Evolutionary conservation across 2,888 invertebrate species (phyloP), one percentile per base, ranked within the genome.

Genomic region (Spilosoma lubricipeda): DNA sequence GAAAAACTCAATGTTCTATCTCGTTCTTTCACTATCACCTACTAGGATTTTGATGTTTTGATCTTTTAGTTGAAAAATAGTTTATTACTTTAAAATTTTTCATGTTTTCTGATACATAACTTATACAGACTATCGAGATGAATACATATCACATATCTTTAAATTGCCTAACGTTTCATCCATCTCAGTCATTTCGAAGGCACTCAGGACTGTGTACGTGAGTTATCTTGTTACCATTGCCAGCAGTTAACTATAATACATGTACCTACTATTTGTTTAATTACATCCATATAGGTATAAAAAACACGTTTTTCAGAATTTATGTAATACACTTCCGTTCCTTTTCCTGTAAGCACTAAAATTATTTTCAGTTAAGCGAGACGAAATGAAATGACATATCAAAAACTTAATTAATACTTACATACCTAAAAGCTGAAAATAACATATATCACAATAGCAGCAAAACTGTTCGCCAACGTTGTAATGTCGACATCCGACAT

Each of bases 1-100:
- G 93, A 93, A 94, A 93, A 94, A 93, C 90, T 91, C 89, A 89
- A 87, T 80, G 82, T 86, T 74, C 90, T 80, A 78, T 94, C 94
- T 88, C 91, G 77, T 82, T 95, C 90, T 79, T 91, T 80, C 94
- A 83, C 87, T 91, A 90, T 90, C 88, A 86, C 82, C 73, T 74
- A 82, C 74, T 20, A 65, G 68, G 87, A 82, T 70, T 59, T 39
- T 78, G 67, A 36, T 73, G 78, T 86, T 85, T 94, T 94, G 93
- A 92, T 94, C 91, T 92, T 93, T 83, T 64, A 68, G 77, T 15
- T 59, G 20, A 45, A 64, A 71, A 30, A 11, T 27, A 9, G 27
- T 18, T 27, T 27, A 15, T 20, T 48, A 23, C 23, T 8, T 52
- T 52, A 23, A 1, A 52, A 23, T 23, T 52, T 48, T 20, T 3